Conservation (phyloP, 2,797 vertebrate species). For the Oryzias dopingdopingensis region DNA sequence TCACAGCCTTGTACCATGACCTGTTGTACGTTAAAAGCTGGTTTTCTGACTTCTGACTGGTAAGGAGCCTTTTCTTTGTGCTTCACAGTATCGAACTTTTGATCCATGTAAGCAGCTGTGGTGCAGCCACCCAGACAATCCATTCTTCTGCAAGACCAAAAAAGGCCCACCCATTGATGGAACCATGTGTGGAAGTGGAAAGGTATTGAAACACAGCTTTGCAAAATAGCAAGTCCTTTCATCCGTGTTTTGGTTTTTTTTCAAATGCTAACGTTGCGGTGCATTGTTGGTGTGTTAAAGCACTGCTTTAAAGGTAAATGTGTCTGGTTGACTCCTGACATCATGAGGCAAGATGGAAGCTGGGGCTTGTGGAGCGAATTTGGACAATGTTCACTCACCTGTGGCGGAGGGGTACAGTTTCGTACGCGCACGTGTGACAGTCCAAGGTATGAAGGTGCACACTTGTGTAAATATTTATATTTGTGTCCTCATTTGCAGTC, state of each 20-base stretch:
- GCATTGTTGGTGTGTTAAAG: constrained; percentile 63
- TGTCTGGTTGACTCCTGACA: constrained; percentile 93
- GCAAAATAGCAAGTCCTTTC: background rate
- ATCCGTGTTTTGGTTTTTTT: background rate
- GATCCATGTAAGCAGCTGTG: constrained; percentile 98
- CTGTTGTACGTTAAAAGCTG: constrained; percentile 2
- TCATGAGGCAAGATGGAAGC: constrained; percentile 93
- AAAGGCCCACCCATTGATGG: constrained; percentile 97
- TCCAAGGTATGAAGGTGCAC: constrained; percentile 81
- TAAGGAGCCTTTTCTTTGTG: constrained; percentile 52
- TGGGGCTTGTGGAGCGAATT: constrained; percentile 96
- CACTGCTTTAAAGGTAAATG: constrained; percentile 98
- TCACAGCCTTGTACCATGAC: constrained; percentile 36
- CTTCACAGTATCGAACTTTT: constrained; percentile 90
- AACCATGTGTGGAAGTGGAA: constrained; percentile 91
- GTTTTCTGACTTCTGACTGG: constrained; percentile 22
- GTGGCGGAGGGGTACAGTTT: constrained; percentile 90
- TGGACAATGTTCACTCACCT: constrained; percentile 90
- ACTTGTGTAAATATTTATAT: background rate
- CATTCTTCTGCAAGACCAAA: constrained; percentile 99
- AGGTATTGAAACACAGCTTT: constrained; percentile 76
- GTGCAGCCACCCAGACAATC: constrained; percentile 98
- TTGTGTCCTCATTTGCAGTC: background rate
- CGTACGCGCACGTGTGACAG: constrained; percentile 91
- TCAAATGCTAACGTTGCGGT: background rate